Base-by-base conservation (phyloP, 2,888 invertebrate species). In the Erannis defoliaria region DNA sequence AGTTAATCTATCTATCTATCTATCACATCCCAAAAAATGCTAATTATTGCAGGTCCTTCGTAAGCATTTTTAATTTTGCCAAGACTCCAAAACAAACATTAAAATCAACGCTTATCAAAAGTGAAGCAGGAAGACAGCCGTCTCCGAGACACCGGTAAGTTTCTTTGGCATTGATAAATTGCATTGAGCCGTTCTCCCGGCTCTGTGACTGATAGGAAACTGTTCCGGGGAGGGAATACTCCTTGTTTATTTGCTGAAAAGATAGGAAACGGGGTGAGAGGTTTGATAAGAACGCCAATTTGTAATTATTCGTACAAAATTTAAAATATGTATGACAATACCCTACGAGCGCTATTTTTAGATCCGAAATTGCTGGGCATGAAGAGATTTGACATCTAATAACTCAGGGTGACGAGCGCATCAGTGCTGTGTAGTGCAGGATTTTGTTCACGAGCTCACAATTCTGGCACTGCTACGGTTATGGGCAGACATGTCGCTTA, bases 161-260 rank as follows among this genome's bases (percentile, higher is more conserved):
- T 54, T 23, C 46, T 45, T 19, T 55, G 55, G 55, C 60, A 43
- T 61, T 61, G 60, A 61, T 43, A 61, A 61, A 61, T 61, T 43
- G 55, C 49, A 61, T 60, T 35, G 38, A 29, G 49, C 26, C 46
- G 21, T 35, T 46, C 10, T 46, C 21, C 14, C 31, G 29, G 38
- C 33, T 16, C 35, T 23, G 42, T 49, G 60, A 49, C 35, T 49
- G 54, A 60, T 54, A 48, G 42, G 49, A 40, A 35, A 5, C 29
- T 8, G 16, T 45, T 29, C 29, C 8, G 12, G 29, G 19, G 26
- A 35, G 5, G n/a, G 37, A 58, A 26, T 18, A 23, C 23, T 48
- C 37, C 45, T 38, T 58, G 37, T 46, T 53, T 40, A 21, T 48
- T 40, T 23, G 38, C 14, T 58, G 21, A 16, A 51, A 29, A 40